Evolutionary conservation across 1,140 invertebrate genomes (phyloP).

Genomic region (Adoxophyes honmai): DNA sequence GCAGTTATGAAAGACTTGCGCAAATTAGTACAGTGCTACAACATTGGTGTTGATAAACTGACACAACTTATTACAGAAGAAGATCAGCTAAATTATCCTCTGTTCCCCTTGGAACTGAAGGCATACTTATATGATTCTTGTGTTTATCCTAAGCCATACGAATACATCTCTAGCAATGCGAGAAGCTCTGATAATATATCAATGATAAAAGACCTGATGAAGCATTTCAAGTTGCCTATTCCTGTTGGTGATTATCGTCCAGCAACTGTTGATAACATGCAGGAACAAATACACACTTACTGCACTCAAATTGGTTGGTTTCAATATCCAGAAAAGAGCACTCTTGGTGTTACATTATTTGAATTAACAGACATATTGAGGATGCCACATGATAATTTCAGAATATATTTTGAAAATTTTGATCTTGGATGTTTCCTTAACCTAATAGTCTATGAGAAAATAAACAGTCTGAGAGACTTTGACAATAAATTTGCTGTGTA

Average conservation of each 20-base stretch:
- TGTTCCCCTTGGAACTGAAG: conserved; percentile 67
- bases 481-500: conserved; percentile 64
- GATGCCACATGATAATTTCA: conserved; percentile 46
- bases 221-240: conserved; percentile 53
- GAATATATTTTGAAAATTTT: conserved; percentile 47
- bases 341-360: conserved; percentile 53
- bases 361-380: conserved; percentile 38
- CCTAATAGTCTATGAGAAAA: conserved; percentile 71
- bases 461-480: conserved; percentile 56
- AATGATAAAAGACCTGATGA: conserved; percentile 55
- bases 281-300: conserved; percentile 59
- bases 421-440: conserved; percentile 67
- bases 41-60: conserved; percentile 80
- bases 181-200: conserved; percentile 51
- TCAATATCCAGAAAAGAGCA: conserved; percentile 48
- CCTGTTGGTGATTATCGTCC: conserved; percentile 42
- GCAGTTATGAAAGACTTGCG: conserved; percentile 76
- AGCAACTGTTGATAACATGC: conserved; percentile 41
- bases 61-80: conserved; percentile 80
- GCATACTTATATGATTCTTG: conserved; percentile 48
- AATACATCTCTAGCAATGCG: conserved; percentile 62
- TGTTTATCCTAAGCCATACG: conserved; percentile 70
- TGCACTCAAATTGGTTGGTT: conserved; percentile 69
- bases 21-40: conserved; percentile 80
- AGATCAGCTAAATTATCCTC: conserved; percentile 61